phyloP scores from a whole-genome alignment of 2,113 vertebrate genomes.

The Lasiurus borealis region DNA sequence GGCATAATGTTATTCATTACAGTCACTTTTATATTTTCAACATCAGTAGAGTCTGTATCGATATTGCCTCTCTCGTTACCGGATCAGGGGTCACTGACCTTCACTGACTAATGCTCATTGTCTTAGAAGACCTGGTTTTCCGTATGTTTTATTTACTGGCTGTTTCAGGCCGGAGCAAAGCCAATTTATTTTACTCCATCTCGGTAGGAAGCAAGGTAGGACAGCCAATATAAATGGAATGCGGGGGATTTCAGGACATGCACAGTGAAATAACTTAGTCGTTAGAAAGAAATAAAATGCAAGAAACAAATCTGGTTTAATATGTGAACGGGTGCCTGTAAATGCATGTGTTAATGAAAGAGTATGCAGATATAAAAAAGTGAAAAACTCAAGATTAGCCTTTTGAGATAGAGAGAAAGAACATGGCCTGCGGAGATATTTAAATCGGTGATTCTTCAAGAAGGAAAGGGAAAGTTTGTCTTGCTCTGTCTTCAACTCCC shows the following conservation, averaged over 20 bases:
- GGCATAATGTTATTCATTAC: not conserved
- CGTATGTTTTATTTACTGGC: not conserved
- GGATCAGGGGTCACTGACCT: not conserved
- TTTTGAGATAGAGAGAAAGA: not conserved
- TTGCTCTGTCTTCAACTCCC: not conserved
- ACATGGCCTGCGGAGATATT: not conserved
- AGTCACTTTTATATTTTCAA: not conserved
- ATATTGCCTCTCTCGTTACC: not conserved
- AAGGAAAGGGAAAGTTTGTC: not conserved
- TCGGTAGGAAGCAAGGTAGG: not conserved
- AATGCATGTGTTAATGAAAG: not conserved
- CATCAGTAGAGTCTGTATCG: not conserved
- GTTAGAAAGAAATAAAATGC: not conserved
- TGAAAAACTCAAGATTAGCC: not conserved
- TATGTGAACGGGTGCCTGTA: not conserved
- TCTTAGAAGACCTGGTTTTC: not conserved
- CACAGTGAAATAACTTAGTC: not conserved
- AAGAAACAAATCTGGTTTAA: not conserved
- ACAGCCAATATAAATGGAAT: not conserved
- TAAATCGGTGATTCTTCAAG: not conserved
- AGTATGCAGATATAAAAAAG: not conserved
- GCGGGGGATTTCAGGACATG: not conserved
- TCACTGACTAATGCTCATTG: not conserved
- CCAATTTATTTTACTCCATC: not conserved
- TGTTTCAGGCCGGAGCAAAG: not conserved